Evolutionary conservation across 2,888 invertebrate genomes (phyloP), one percentile per base, ranked within the genome.

Genomic region (Heliconius ismenius): DNA sequence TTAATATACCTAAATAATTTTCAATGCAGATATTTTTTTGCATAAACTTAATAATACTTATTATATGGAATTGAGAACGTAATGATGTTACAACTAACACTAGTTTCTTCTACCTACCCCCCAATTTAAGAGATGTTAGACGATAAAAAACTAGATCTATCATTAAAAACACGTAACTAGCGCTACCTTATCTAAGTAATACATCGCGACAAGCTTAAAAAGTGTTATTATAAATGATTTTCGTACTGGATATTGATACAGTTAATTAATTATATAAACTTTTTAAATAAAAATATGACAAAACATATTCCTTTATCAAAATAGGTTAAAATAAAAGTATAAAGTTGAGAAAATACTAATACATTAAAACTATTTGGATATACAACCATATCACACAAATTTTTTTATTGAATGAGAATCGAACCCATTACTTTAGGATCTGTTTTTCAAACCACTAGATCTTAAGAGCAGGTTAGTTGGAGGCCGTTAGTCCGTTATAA

Each of bases 151-250:
- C 36, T 65, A 21, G 39, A 43, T 67, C 39, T 67, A 24, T 39
- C 24, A 67, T 67, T 67, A 24, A 43, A 67, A 24, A 24, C 39
- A 43, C 39, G 43, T 67, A 67, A 67, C 67, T 24, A 9, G 24
- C 39, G 24, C 18, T 26, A 24, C 7, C 43, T 32, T 58, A 70
- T 70, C 58, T 15, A 58, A 58, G 58, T 58, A 70, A 24, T 70
- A 54, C 58, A 36, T 26, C 70, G 58, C 32, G 58, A 58, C 70
- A 13, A 70, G 70, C 58, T 70, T 70, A 15, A 54, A 60, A 68
- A 67, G 74, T 74, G 68, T 75, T 69, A 75, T 68, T 28, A 2
- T 60, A 43, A 26, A 69, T 62, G 28, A 75, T 43, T 75, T 49
- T 9, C n/a, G 32, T 43, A 69, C 43, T 68, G 15, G 32, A 7